A percentile compares a stretch with the other conserved stretches of the same genome.
phyloP scores from a whole-genome alignment of 2,113 vertebrate genomes.

The Pseudonaja textilis region DNA sequence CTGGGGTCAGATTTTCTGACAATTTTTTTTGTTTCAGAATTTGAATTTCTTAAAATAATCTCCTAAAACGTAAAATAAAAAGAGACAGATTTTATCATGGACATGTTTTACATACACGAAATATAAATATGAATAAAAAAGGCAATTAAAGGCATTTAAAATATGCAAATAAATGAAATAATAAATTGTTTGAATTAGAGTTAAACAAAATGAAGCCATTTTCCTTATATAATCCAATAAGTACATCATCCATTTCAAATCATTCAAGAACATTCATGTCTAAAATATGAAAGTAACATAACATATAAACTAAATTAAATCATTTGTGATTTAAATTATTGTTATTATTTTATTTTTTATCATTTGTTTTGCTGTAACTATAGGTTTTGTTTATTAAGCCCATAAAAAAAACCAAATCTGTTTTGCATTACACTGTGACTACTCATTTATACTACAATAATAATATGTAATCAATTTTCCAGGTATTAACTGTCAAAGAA shows the following conservation, averaged over 20 bases:
- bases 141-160: not conserved
- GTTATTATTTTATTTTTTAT: not conserved
- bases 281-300: not conserved
- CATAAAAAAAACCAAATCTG: conserved; percentile 13
- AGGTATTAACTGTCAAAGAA: conserved; percentile 9
- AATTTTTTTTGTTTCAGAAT: not conserved
- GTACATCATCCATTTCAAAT: not conserved
- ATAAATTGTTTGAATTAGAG: not conserved
- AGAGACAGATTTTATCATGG: not conserved
- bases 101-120: not conserved
- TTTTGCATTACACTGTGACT: conserved; percentile 31
- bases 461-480: conserved; percentile 27
- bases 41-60: not conserved
- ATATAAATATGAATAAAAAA: not conserved
- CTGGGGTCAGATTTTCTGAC: not conserved
- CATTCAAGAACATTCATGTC: not conserved
- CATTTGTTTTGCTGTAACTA: not conserved
- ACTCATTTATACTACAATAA: conserved; percentile 19
- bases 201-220: not conserved
- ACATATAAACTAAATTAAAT: not conserved
- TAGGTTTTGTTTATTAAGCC: conserved; percentile 3
- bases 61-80: not conserved
- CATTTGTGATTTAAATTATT: not conserved
- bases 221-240: not conserved
- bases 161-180: not conserved